phyloP scores from a whole-genome alignment of 2,113 vertebrate genomes.

The Charina bottae region DNA sequence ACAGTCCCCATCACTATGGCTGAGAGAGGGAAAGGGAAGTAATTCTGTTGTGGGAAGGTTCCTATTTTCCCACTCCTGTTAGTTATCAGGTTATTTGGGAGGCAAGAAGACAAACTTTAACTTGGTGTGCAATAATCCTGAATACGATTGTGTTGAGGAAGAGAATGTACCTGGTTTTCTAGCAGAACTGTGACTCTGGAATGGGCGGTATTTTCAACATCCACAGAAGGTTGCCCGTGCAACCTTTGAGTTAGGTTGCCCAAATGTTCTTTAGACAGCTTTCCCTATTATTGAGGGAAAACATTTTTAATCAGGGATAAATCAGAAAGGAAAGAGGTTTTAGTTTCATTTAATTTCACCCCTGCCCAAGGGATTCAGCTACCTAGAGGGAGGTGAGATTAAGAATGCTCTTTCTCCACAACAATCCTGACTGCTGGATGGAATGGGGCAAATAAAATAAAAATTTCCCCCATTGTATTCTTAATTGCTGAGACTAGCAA shows the following conservation, averaged over 20 bases:
- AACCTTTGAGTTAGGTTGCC: not conserved
- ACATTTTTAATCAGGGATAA: not conserved
- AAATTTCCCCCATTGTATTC: not conserved
- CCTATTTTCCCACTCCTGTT: not conserved
- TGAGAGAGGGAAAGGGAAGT: not conserved
- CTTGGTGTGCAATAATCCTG: not conserved
- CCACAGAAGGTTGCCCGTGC: not conserved
- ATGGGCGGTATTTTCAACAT: not conserved
- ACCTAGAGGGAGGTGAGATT: not conserved
- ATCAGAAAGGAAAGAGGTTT: not conserved
- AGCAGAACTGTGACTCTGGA: not conserved
- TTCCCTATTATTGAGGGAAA: not conserved
- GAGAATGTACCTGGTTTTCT: not conserved
- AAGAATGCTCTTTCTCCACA: not conserved
- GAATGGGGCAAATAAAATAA: not conserved
- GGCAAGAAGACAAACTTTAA: not conserved
- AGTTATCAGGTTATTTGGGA: not conserved
- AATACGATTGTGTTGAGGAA: not conserved
- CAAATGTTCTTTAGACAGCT: not conserved
- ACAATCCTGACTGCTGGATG: not conserved
- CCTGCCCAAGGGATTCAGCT: not conserved
- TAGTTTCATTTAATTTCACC: not conserved
- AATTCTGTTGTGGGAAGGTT: not conserved
- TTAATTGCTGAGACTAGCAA: not conserved
- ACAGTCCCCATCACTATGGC: not conserved